phyloP scores from a whole-genome alignment of 2,888 invertebrate genomes.

The Drosophila demipolita region DNA sequence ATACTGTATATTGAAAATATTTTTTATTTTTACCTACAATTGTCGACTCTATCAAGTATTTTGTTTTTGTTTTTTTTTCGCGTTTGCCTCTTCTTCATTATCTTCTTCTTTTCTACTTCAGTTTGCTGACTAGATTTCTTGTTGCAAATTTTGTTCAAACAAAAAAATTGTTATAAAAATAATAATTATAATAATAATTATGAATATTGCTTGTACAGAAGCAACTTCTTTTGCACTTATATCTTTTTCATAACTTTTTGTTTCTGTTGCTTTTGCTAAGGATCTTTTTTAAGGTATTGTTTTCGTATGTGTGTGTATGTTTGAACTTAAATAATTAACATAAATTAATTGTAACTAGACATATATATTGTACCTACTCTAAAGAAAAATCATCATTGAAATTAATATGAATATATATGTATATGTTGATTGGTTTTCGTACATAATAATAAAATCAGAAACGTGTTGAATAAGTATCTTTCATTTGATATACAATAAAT shows the following conservation, averaged over 20 bases:
- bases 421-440: constrained; percentile 9
- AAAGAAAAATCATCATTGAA: constrained; percentile 52
- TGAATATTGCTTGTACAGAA: constrained; percentile 43
- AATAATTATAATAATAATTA: constrained; percentile 34
- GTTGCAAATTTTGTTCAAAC: constrained; percentile 77
- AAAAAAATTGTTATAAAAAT: constrained; percentile 62
- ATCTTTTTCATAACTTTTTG: constrained; percentile 10
- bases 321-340: constrained; percentile 40
- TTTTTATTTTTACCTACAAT: constrained; percentile 34
- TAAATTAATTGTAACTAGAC: constrained; percentile 50
- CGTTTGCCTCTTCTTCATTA: constrained; percentile 32
- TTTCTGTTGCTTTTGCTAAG: constrained; percentile 29
- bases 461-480: constrained; percentile 37
- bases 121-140: constrained; percentile 74
- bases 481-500: constrained; percentile 53
- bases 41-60: constrained; percentile 10
- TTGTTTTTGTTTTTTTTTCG: constrained; percentile 7
- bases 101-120: constrained; percentile 34
- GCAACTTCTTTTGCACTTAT: constrained; percentile 14
- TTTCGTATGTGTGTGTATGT: constrained; percentile 6
- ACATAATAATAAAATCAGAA: constrained; percentile 39
- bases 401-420: constrained; percentile 39
- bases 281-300: constrained; percentile 42
- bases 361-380: constrained; percentile 45
- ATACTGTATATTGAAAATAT: constrained; percentile 49